Evolutionary conservation across 2,888 invertebrate species (phyloP).

Genomic region (Heliconius cydno): DNA sequence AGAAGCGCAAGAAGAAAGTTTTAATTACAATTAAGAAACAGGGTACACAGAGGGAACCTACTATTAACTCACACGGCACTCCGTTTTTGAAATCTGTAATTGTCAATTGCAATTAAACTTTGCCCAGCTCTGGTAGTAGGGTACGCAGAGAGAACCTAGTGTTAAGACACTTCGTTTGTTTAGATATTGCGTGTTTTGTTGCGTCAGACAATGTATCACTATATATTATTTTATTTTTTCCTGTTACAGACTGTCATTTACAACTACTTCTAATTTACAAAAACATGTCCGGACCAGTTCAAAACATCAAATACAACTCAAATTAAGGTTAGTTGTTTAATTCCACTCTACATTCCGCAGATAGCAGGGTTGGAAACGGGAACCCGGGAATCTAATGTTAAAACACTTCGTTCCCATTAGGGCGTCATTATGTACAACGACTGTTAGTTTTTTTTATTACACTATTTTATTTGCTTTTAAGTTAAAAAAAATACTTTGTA

Average conservation of each 20-base stretch:
- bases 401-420: not conserved
- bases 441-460: too few species aligned
- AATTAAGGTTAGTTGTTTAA: slow-evolving; percentile 64
- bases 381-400: not conserved
- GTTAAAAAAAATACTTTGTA: too few species aligned
- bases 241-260: slow-evolving; percentile 66
- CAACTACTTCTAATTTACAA: slow-evolving; percentile 68
- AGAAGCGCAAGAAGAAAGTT: not conserved
- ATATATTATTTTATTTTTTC: not conserved
- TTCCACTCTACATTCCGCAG: not conserved
- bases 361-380: not conserved
- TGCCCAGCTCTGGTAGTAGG: not conserved
- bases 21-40: not conserved
- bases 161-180: not conserved
- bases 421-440: too few species aligned
- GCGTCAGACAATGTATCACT: not conserved
- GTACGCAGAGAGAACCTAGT: not conserved
- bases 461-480: too few species aligned
- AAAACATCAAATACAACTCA: slow-evolving; percentile 74
- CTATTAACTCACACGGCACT: not conserved
- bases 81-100: too few species aligned
- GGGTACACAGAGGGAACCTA: not conserved
- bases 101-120: too few species aligned
- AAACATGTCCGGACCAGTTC: slow-evolving; percentile 75
- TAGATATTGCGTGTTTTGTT: too few species aligned